These are phyloP conservation scores for Micronisus gabar DNA, from an alignment of 2,113 vertebrate species.

Conservation along the genomic window DNA sequence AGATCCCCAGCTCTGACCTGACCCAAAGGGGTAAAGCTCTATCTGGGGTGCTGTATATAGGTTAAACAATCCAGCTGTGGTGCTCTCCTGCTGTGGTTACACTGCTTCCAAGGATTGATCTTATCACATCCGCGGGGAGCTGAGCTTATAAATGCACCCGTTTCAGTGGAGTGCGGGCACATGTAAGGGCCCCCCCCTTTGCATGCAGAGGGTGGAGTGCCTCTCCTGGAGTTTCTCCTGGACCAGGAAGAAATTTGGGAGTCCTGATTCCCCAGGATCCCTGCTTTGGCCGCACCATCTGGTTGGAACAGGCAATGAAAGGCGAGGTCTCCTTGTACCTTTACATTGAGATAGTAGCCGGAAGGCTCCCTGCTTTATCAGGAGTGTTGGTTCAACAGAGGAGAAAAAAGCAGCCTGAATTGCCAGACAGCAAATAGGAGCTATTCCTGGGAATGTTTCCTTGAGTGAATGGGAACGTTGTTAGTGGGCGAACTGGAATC, in stretches of 20 bases:
- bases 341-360: rapidly evolving
- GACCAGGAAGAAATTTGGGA: background rate
- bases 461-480: background rate
- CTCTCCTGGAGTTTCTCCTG: background rate
- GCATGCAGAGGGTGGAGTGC: background rate
- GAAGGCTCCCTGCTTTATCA: background rate
- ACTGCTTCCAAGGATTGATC: background rate
- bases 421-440: background rate
- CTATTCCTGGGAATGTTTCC: conserved; percentile 12
- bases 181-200: background rate
- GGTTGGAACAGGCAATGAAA: background rate
- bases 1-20: background rate
- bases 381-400: background rate
- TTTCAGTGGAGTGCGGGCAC: background rate
- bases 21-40: background rate
- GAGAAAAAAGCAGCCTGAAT: background rate
- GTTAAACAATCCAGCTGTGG: background rate
- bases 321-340: background rate
- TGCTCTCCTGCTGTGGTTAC: background rate
- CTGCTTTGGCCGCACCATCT: background rate
- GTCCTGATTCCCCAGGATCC: background rate
- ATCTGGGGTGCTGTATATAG: background rate
- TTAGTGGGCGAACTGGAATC: background rate
- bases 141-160: background rate
- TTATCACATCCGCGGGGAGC: rapidly evolving